Evolutionary conservation across 1,140 invertebrate genomes (phyloP), one percentile per base, ranked within the genome.

Genomic region (Sycophaga agraensis): DNA sequence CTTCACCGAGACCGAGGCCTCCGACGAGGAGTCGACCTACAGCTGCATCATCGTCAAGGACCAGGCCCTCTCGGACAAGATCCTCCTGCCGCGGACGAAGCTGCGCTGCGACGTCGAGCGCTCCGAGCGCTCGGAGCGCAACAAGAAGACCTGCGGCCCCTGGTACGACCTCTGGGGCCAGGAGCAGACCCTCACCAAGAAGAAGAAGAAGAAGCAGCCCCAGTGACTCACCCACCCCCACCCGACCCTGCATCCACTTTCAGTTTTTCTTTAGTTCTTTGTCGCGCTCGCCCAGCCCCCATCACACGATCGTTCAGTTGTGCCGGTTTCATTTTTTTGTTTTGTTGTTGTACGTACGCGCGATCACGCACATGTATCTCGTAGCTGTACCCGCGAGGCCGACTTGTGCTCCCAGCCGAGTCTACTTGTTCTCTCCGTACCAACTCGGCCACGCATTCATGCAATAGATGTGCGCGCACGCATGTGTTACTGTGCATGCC

Each of bases 151-250:
- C 60, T 93, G 91, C 73, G 91, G 91, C 1, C 91, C 91, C 0
- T 94, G 92, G 92, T 93, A 92, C 70, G 90, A 92, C 76, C 84
- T 92, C 37, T 93, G 91, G 91, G 90, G 88, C 1, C 73, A 83
- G n/a, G 84, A 86, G 66, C 73, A 79, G 16, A 85, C 83, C 5
- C 81, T 82, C 40, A 78, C 81, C 63, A 84, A 76, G 54, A 80
- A 80, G 59, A 80, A 81, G 62, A 74, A 75, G 54, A 77, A 77
- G 65, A 72, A 78, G 51, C 73, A 75, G 58, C 70, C 71, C 34
- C 57, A 60, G 24, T 17, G n/a, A 12, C 2, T 12, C 21, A 9
- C 1, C 6, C 11, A 22, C 17, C 9, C 22, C 17, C 2, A 48
- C 2, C 9, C 37, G 0, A 50, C 19, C 22, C 24, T 42, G 31